phyloP scores from a whole-genome alignment of 2,797 vertebrate species.

The Megalops cyprinoides region DNA sequence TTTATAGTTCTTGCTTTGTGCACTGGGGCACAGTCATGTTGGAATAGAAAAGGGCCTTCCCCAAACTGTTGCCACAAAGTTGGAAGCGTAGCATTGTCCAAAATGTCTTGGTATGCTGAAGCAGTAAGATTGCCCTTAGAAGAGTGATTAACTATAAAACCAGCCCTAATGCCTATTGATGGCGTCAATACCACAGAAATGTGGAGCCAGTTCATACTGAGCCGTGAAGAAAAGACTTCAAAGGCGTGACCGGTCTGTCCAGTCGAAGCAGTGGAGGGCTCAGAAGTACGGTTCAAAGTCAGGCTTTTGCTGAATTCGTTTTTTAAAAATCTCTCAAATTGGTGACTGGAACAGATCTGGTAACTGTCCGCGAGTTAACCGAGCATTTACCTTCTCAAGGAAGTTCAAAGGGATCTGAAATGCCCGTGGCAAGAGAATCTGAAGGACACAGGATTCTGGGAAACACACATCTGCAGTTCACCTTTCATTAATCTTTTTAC shows the following conservation, averaged over 20 bases:
- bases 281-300: neutral
- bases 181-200: neutral
- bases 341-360: neutral
- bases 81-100: too few species aligned
- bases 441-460: neutral
- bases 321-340: conserved; percentile 4
- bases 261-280: neutral
- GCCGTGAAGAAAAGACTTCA: neutral
- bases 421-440: neutral
- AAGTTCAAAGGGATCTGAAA: neutral
- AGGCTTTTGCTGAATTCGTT: neutral
- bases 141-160: neutral
- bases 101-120: too few species aligned
- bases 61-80: too few species aligned
- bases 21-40: too few species aligned
- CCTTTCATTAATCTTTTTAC: too few species aligned
- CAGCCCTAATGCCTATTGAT: neutral
- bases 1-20: too few species aligned
- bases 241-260: neutral
- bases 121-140: too few species aligned
- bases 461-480: neutral
- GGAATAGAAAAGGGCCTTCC: too few species aligned
- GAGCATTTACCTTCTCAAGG: neutral
- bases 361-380: neutral
- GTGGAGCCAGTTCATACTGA: neutral